Conservation (phyloP, 2,113 vertebrate genomes). For the Cygnus buccinator region DNA sequence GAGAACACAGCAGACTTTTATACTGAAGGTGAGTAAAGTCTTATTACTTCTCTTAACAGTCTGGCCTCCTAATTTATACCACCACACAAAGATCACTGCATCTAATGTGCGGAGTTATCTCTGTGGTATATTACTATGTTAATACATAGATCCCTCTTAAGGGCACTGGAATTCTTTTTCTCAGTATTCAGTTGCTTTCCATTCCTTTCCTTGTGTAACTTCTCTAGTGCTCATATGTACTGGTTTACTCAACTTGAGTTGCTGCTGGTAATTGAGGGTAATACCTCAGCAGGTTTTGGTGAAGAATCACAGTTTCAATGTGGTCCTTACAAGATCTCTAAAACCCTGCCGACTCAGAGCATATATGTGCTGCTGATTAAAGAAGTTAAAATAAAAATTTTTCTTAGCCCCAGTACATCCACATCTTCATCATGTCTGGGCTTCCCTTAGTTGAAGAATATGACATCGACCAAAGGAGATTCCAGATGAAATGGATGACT, state of each 20-base stretch:
- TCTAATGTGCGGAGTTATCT: not conserved
- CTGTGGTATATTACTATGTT: not conserved
- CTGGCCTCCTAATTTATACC: not conserved
- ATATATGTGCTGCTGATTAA: not conserved
- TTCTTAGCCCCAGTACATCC: not conserved
- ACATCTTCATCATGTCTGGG: not conserved
- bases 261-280: not conserved
- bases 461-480: not conserved
- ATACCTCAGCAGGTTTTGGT: not conserved
- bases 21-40: conserved; percentile 91
- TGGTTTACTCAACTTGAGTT: not conserved
- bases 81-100: not conserved
- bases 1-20: conserved; percentile 93
- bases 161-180: not conserved
- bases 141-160: not conserved
- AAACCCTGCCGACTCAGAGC: not conserved
- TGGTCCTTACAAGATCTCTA: not conserved
- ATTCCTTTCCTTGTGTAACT: not conserved
- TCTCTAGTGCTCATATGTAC: not conserved
- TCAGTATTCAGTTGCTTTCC: not conserved
- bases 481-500: not conserved
- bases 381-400: not conserved
- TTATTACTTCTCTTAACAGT: not conserved
- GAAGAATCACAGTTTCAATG: not conserved
- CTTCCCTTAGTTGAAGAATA: not conserved